These are phyloP conservation scores for Phthorimaea operculella DNA, from an alignment of 1,140 invertebrate genomes.

Conservation along the genomic window DNA sequence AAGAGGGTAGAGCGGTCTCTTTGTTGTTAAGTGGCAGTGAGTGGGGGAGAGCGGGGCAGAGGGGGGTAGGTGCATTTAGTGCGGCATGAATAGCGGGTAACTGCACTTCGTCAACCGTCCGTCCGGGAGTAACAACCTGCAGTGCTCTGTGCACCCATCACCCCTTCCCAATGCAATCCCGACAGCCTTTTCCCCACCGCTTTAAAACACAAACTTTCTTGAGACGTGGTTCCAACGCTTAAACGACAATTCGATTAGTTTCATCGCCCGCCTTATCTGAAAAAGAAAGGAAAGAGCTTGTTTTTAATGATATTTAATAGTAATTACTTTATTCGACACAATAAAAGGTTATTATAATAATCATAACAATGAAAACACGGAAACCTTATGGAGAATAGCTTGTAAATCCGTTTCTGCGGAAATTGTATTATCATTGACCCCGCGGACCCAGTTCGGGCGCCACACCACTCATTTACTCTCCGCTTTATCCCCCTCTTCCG, in stretches of 20 bases:
- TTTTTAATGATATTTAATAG: too few species aligned
- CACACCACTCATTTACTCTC: constrained; percentile 17
- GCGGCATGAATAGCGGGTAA: constrained; percentile 48
- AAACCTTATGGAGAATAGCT: background rate
- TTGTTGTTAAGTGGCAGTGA: constrained; percentile 59
- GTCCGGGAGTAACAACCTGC: constrained; percentile 55
- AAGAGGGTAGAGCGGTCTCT: constrained; percentile 60
- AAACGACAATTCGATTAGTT: too few species aligned
- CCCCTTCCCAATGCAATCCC: constrained; percentile 19
- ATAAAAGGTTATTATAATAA: background rate
- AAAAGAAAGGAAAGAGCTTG: too few species aligned
- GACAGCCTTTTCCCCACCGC: constrained; percentile 20
- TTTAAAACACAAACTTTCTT: too few species aligned
- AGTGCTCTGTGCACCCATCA: constrained; percentile 18
- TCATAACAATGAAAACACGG: background rate
- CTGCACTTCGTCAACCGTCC: constrained; percentile 57
- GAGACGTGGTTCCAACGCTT: too few species aligned
- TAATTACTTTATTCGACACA: too few species aligned
- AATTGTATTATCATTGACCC: constrained; percentile 10
- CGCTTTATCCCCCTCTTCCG: constrained; percentile 8
- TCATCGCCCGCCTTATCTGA: too few species aligned
- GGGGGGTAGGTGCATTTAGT: constrained; percentile 41
- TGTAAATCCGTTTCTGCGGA: constrained; percentile 12
- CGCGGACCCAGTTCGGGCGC: constrained; percentile 14
- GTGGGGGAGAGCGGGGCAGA: constrained; percentile 15